Base-by-base conservation (phyloP, 2,113 vertebrate genomes). In the Amazona guildingii region DNA sequence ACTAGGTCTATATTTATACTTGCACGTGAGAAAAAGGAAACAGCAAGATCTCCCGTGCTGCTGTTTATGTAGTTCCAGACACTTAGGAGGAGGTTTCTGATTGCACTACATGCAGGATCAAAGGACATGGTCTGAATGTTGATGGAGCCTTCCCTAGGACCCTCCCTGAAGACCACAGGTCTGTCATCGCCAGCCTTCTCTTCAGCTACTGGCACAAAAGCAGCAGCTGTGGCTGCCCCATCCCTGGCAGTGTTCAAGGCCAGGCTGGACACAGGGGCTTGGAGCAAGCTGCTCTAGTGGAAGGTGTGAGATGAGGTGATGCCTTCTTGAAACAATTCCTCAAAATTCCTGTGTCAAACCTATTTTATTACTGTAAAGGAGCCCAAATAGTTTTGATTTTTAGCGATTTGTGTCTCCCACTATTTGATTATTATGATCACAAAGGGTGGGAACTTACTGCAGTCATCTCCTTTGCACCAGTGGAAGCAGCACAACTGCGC, bases 401-500 rank as follows among this genome's bases (percentile, higher is more conserved):
- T 86, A 84, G 88, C 59, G 87, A 43, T 54, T 92, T 17, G 1
- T 91, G 18, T 86, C 83, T 62, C 75, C 33, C 91, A 59, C 76
- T 84, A 10, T 85, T 96, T 97, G 90, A 44, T 29, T 96, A 95
- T 83, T 90, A 61, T 67, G 76, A 92, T 92, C 97, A 95, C 97
- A 81, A 89, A 92, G 92, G 39, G 63, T 41, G 48, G 46, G 70
- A 91, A 54, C 85, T 80, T 73, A 68, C 7, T 66, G 61, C 92
- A 64, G 69, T 93, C 90, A 80, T 86, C 87, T 72, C 1, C 88
- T 96, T 94, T 35, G 63, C 49, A 33, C 59, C 84, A 93, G 69
- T 8, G 17, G 66, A 90, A 80, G 29, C 28, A 63, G 24, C 43
- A 46, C 20, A 4, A 59, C 12, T 72, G 92, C 54, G 66, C 17